Percentiles rank a stretch among this genome's conserved stretches.
phyloP scores from a whole-genome alignment of 2,113 vertebrate genomes.

The Puma concolor region DNA sequence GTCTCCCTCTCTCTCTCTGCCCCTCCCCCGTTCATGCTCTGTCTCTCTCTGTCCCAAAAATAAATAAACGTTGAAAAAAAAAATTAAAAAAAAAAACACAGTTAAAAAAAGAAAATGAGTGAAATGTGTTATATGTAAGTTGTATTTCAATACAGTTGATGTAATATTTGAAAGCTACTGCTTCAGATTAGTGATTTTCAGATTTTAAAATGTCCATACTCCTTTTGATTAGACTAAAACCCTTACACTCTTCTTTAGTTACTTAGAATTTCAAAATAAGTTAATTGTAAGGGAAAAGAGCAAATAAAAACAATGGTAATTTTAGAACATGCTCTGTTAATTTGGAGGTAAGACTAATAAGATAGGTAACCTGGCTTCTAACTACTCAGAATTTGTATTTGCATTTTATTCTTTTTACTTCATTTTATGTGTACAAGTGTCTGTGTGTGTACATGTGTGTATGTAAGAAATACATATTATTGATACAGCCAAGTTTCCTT shows the following conservation, averaged over 20 bases:
- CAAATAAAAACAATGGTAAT: neutral
- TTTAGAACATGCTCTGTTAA: neutral
- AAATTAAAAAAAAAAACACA: too few species aligned
- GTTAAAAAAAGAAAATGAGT: neutral
- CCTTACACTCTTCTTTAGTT: neutral
- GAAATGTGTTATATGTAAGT: neutral
- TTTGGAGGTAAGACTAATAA: conserved; percentile 22
- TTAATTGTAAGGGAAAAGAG: neutral
- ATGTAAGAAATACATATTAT: neutral
- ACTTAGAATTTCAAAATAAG: conserved; percentile 35
- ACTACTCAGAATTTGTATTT: neutral
- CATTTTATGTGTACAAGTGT: neutral
- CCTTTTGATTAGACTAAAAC: neutral
- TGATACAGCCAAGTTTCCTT: neutral
- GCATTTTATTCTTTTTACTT: neutral
- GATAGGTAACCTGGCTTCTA: neutral
- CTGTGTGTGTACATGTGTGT: neutral
- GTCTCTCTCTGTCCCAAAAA: too few species aligned
- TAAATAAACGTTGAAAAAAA: too few species aligned
- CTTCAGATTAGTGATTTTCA: conserved; percentile 29
- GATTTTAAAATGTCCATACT: neutral
- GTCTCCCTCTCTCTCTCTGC: too few species aligned
- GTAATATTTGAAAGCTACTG: neutral
- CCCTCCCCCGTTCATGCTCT: too few species aligned
- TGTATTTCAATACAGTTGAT: conserved; percentile 2